These are phyloP conservation scores for Amniataba percoides DNA, from an alignment of 2,797 vertebrate species.

Conservation along the genomic window DNA sequence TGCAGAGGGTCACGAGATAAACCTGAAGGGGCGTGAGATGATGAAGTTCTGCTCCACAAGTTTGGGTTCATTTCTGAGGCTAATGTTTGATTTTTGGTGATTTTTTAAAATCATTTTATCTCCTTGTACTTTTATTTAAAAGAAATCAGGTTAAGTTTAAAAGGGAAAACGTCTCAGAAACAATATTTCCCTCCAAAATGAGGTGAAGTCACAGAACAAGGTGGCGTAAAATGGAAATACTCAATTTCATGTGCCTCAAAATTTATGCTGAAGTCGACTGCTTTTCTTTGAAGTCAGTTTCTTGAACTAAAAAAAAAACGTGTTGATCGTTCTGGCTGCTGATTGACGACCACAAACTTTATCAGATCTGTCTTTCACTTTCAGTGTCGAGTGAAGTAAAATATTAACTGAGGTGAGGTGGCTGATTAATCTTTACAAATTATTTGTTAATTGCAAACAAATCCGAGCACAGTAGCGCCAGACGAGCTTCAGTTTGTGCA, in stretches of 20 bases:
- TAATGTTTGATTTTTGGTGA: background rate
- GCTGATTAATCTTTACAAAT: background rate
- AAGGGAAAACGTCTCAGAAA: background rate
- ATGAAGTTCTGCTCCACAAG: background rate
- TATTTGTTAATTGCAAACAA: background rate
- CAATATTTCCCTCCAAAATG: background rate
- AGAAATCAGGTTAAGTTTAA: background rate
- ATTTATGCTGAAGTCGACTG: no score
- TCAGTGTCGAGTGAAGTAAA: no score
- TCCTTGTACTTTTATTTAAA: background rate
- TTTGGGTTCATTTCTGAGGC: background rate
- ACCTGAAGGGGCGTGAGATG: background rate
- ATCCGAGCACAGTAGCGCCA: background rate
- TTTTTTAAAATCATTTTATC: background rate
- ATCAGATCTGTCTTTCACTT: background rate
- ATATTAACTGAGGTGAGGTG: background rate
- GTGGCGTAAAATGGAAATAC: background rate
- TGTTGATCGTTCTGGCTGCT: background rate
- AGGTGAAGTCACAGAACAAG: background rate
- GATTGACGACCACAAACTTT: background rate
- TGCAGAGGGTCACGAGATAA: background rate
- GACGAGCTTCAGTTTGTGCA: background rate
- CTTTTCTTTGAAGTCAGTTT: background rate
- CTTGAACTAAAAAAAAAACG: background rate
- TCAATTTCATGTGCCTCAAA: background rate